Percentiles rank a stretch among this genome's conserved stretches.
These are phyloP conservation scores for Drosophila engyochracea DNA, from an alignment of 2,888 invertebrate genomes.

Conservation along the genomic window DNA sequence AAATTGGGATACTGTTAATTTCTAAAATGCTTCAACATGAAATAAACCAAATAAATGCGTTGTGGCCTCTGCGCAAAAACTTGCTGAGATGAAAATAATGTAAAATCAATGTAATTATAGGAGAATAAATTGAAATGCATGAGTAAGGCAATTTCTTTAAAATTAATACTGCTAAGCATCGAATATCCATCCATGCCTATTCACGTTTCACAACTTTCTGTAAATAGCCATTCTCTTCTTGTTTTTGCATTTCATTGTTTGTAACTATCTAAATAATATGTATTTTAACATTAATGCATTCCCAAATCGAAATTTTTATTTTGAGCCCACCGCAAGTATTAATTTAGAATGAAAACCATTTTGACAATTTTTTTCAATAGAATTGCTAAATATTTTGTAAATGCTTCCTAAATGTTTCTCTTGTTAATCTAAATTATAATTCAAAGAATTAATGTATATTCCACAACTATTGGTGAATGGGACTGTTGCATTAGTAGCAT, in stretches of 20 bases:
- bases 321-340: background rate
- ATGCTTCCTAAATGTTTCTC: background rate
- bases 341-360: background rate
- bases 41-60: conserved; percentile 21
- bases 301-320: background rate
- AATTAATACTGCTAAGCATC: background rate
- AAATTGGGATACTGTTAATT: conserved; percentile 17
- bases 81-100: conserved; percentile 38
- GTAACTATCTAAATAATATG: background rate
- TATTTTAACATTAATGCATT: background rate
- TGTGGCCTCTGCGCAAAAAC: background rate
- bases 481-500: background rate
- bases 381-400: background rate
- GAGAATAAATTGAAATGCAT: background rate
- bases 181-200: background rate
- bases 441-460: background rate
- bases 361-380: background rate
- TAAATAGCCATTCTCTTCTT: background rate
- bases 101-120: conserved; percentile 38
- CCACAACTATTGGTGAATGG: background rate
- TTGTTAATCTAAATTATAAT: background rate
- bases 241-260: background rate
- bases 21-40: conserved; percentile 4
- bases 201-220: background rate
- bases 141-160: background rate